Evolutionary conservation across 2,888 invertebrate species (phyloP), one percentile per base, ranked within the genome.

Genomic region (Meandrusa payeni): DNA sequence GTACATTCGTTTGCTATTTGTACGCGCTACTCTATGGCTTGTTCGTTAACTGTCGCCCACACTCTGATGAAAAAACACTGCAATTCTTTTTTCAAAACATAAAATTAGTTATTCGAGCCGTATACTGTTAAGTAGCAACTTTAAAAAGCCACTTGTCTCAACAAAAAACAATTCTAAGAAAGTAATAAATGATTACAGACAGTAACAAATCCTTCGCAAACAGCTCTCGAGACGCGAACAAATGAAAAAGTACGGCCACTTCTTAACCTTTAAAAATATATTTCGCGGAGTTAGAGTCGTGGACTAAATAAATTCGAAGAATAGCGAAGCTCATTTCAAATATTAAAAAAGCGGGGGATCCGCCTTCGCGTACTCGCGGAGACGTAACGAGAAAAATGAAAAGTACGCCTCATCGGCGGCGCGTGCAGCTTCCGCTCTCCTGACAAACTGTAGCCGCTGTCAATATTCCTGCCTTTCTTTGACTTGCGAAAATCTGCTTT

Each of bases 301-400:
- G 34, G 37, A 54, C 54, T 55, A 54, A 62, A 59, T 61, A 69
- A 68, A 68, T 63, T 68, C 61, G 53, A 63, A 63, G 59, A 59
- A 67, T 60, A 56, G 59, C 51, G 54, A 55, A 59, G 64, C 67
- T 70, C 67, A 65, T 73, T 73, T 64, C 55, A 63, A 69, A 70
- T 73, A 73, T 73, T 70, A 73, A 73, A 71, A 64, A 59, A n/a
- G 51, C 37, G 50, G 47, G 22, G 50, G 48, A 46, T 47, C 54
- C 27, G 34, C 47, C 44, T 51, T 40, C 26, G 33, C 22, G 50
- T 46, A 45, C 51, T 52, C 52, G 52, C 55, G 19, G 10, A 36
- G 52, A 52, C 51, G 42, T 34, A 51, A 51, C 50, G 46, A 48
- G 50, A 43, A 54, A 50, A 42, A 42, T 40, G 44, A 42, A 37